These are phyloP conservation scores for Pocota personata DNA, from an alignment of 2,888 invertebrate genomes.

Conservation along the genomic window DNA sequence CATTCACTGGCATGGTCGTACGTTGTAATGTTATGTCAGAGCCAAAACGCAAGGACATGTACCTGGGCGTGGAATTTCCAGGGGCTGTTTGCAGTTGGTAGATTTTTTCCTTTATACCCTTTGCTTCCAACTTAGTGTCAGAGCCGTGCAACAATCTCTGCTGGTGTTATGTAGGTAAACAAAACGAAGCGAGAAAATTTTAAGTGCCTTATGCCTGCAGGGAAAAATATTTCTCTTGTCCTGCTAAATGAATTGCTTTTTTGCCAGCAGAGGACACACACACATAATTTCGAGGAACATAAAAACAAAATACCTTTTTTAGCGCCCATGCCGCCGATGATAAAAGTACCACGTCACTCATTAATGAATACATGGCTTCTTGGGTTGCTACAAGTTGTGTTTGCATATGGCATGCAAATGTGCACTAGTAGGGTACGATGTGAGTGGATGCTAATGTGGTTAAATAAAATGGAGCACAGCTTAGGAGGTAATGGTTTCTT, in stretches of 20 bases:
- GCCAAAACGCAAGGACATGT: conserved; percentile 40
- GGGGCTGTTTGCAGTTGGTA: conserved; percentile 56
- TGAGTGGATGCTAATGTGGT: conserved; percentile 36
- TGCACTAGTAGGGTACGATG: conserved; percentile 1
- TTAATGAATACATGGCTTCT: conserved; percentile 50
- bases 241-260: conserved; percentile 57
- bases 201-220: conserved; percentile 52
- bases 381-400: conserved; percentile 19
- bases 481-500: neutral
- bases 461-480: conserved; percentile 29
- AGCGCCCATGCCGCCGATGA: conserved; percentile 17
- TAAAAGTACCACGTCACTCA: conserved; percentile 39
- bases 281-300: conserved; percentile 11
- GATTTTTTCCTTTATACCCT: conserved; percentile 4
- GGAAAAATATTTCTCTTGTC: conserved; percentile 56
- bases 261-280: conserved; percentile 2
- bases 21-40: conserved; percentile 26
- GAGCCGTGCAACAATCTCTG: conserved; percentile 36
- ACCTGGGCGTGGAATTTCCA: conserved; percentile 45
- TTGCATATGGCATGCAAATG: conserved; percentile 58
- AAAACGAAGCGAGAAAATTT: conserved; percentile 47
- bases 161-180: conserved; percentile 31
- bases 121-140: conserved; percentile 15
- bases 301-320: conserved; percentile 21
- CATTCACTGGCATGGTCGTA: neutral